Evolutionary conservation across 2,113 vertebrate genomes (phyloP), one percentile per base, ranked within the genome.

Genomic region (Nycticryphes semicollaris): DNA sequence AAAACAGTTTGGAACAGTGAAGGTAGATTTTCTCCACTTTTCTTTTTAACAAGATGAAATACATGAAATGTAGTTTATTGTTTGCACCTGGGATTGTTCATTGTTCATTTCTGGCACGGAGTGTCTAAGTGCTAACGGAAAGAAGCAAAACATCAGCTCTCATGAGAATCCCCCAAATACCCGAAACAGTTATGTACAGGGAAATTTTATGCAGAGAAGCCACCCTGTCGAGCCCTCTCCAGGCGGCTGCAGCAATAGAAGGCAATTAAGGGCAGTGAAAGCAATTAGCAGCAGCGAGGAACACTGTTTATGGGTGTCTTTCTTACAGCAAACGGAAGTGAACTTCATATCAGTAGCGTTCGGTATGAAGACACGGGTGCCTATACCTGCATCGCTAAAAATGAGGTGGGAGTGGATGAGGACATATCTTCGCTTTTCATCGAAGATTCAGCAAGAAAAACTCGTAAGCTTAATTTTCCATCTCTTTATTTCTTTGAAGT

Each of bases 341-440:
- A 99, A 74, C 98, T 99, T 28, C 98, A 98, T 45, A 99, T 99
- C 77, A 88, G 97, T 63, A 99, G 98, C 3, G 99, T 99, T 17
- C 98, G 99, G 2, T 99, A 99, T 13, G 99, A 99, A 94, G 99
- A 99, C 98, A 99, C 99, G 0, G 99, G 99, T 11, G 99, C 99
- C 10, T 99, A 99, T 64, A 99, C 99, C 64, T 99, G 99, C 98
- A 99, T 99, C 56, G 99, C 99, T 96, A 99, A 98, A 93, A 99
- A 99, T 1, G 99, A 99, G 78, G 99, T 99, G 89, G 99, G 99
- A 10, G 99, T 99, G 96, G 99, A 99, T 3, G 99, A 99, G 90
- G 99, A 99, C 25, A 99, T 99, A 88, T 99, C 99, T 24, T 99
- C 99, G 1, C 98, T 99, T 53, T 99, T 99, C 96, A 98, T 99